Conservation (phyloP, 2,797 vertebrate species). For the Natrix natrix region DNA sequence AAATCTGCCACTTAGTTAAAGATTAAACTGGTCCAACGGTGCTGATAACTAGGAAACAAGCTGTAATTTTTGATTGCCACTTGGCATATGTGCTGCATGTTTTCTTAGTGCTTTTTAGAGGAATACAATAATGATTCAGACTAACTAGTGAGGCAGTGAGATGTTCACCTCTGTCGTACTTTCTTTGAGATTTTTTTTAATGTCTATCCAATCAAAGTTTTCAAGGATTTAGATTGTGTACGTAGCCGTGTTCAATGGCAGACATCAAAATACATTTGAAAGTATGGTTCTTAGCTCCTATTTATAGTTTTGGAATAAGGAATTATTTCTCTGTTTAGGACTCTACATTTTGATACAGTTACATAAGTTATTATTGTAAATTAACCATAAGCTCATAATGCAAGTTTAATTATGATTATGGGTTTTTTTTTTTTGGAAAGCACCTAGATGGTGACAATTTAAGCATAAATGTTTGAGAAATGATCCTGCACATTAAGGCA, state of each 20-base stretch:
- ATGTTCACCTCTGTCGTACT: not conserved
- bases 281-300: not conserved
- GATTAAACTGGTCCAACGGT: not conserved
- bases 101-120: not conserved
- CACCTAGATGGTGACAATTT: not conserved
- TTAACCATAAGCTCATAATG: not conserved
- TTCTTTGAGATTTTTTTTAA: not conserved
- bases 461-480: not conserved
- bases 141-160: not conserved
- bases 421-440: not conserved
- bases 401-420: not conserved
- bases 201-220: not conserved
- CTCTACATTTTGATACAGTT: not conserved
- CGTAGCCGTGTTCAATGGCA: not conserved
- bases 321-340: not conserved
- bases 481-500: not conserved
- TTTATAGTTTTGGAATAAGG: not conserved
- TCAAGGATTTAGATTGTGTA: not conserved
- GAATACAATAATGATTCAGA: not conserved
- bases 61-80: no score
- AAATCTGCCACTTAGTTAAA: not conserved
- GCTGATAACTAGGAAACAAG: not conserved
- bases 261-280: not conserved
- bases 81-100: not conserved
- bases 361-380: not conserved